Evolutionary conservation across 2,888 invertebrate genomes (phyloP).

Genomic region (Bruchidius siliquastri): DNA sequence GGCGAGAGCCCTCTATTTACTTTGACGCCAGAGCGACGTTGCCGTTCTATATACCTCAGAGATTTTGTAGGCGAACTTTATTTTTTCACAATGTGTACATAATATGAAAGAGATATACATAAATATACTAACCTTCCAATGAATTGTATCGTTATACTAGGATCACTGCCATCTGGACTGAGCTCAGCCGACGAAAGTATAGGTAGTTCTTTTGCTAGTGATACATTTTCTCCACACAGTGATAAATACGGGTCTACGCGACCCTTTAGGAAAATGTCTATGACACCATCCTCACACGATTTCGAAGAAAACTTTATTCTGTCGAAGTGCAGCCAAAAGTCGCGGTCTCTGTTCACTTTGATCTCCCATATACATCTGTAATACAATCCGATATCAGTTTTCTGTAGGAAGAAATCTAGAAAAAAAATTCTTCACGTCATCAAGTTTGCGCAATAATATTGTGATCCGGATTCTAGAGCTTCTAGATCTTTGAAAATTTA

Average conservation of each 20-base stretch:
- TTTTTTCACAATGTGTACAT: too few relatives aligned
- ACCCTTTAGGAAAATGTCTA: conserved; percentile 64
- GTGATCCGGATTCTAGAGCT: too few relatives aligned
- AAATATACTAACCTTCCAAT: conserved; percentile 22
- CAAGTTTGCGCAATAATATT: too few relatives aligned
- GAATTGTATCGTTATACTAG: conserved; percentile 57
- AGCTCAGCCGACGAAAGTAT: conserved; percentile 75
- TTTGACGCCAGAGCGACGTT: too few relatives aligned
- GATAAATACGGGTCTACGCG: conserved; percentile 71
- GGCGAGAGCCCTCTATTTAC: too few relatives aligned
- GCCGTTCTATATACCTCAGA: too few relatives aligned
- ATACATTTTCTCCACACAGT: conserved; percentile 82
- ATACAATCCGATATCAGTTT: neutral
- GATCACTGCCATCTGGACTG: conserved; percentile 53
- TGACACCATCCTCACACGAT: conserved; percentile 80
- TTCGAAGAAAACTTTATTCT: conserved; percentile 80
- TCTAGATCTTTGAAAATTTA: too few relatives aligned
- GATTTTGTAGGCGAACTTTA: too few relatives aligned
- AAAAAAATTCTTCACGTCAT: neutral
- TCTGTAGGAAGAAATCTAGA: too few relatives aligned
- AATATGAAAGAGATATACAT: too few relatives aligned
- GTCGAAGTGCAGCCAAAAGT: conserved; percentile 83
- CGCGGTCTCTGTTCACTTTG: conserved; percentile 75
- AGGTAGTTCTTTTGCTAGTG: conserved; percentile 72
- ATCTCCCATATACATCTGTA: conserved; percentile 50